Conservation (phyloP, 1,140 invertebrate species). For the Mercenaria mercenaria region DNA sequence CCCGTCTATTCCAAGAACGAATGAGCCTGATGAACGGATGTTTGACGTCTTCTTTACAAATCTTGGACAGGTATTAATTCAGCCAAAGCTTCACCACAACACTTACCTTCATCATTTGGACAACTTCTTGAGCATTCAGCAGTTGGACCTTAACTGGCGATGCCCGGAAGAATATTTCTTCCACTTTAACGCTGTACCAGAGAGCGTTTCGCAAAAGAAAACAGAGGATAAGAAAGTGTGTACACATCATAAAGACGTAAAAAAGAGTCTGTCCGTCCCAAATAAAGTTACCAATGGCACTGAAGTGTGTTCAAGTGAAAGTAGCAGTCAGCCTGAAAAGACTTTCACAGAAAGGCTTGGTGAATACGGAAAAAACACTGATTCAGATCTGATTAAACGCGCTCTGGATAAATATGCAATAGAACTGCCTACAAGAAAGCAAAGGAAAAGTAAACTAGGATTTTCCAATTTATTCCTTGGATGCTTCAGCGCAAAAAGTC, state of each 20-base stretch:
- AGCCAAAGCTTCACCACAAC: constrained; percentile 34
- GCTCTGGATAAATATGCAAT: not conserved
- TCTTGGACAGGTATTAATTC: constrained; percentile 11
- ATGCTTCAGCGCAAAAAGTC: constrained; percentile 51
- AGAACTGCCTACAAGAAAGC: constrained; percentile 20
- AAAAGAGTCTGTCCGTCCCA: not conserved
- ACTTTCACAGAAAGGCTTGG: not conserved
- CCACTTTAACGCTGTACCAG: constrained; percentile 48
- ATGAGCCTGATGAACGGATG: constrained; percentile 18
- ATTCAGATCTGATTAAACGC: not conserved
- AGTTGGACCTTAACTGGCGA: constrained; percentile 55
- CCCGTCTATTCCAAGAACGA: not conserved
- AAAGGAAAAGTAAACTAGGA: constrained; percentile 19
- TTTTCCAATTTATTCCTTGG: constrained; percentile 47
- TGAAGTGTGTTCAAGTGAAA: not conserved
- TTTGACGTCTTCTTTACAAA: constrained; percentile 47
- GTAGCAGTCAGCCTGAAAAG: not conserved
- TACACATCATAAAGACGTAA: not conserved
- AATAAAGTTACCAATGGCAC: not conserved
- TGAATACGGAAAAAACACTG: too few species aligned
- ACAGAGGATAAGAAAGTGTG: not conserved
- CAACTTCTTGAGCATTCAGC: constrained; percentile 12
- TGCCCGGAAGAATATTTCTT: constrained; percentile 65
- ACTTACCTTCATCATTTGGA: constrained; percentile 59
- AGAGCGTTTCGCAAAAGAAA: not conserved